Percentiles rank a stretch among this genome's conserved stretches.
phyloP scores from a whole-genome alignment of 2,888 invertebrate species.

The Cryptus viduatorius region DNA sequence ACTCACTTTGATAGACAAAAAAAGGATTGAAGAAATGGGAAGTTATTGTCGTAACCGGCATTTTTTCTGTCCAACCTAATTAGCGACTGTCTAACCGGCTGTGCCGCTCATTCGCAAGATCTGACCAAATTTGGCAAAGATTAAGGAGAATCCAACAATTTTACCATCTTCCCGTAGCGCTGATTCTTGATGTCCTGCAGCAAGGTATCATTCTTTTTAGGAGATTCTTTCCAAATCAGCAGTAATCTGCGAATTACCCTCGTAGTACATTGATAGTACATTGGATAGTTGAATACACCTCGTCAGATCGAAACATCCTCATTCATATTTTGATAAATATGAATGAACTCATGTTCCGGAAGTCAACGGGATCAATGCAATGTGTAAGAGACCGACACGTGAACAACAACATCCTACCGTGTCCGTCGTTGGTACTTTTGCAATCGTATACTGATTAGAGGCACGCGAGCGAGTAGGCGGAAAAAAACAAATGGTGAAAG shows the following conservation, averaged over 20 bases:
- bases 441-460: conserved; percentile 29
- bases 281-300: not conserved
- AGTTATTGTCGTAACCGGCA: not conserved
- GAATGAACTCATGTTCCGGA: not conserved
- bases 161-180: not conserved
- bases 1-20: not conserved
- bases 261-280: not conserved
- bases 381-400: conserved; percentile 7
- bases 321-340: not conserved
- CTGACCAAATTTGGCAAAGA: not conserved
- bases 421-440: conserved; percentile 12
- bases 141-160: not conserved
- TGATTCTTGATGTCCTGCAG: not conserved
- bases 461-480: conserved; percentile 36
- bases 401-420: conserved; percentile 7
- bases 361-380: not conserved
- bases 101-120: not conserved
- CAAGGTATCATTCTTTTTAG: not conserved
- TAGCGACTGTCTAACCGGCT: not conserved
- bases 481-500: not conserved
- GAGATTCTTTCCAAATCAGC: not conserved
- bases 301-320: not conserved
- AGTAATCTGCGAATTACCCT: not conserved
- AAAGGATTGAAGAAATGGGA: not conserved
- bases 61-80: not conserved